A percentile compares a stretch with the other conserved stretches of the same genome.
These are phyloP conservation scores for Motacilla alba DNA, from an alignment of 2,113 vertebrate species.

Conservation along the genomic window DNA sequence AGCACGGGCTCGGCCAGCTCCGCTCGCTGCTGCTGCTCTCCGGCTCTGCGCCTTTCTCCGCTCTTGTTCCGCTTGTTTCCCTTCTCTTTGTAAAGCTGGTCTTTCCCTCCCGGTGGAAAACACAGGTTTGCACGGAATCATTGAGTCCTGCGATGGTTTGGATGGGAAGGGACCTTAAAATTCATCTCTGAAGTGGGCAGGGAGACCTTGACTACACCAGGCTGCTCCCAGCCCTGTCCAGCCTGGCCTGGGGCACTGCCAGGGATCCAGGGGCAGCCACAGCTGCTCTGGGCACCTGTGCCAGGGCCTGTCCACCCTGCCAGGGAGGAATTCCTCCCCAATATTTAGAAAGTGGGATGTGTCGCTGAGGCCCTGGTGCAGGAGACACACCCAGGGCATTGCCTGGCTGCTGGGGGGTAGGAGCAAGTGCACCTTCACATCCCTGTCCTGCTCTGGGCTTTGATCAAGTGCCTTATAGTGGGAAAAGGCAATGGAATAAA, in stretches of 20 bases:
- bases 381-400: background rate
- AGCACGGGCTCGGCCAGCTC: background rate
- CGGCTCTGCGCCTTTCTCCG: background rate
- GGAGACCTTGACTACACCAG: background rate
- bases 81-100: background rate
- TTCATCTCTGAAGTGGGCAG: background rate
- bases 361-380: too few species aligned
- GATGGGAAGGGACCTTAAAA: background rate
- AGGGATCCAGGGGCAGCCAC: too few species aligned
- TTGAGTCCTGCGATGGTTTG: background rate
- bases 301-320: background rate
- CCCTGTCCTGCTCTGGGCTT: background rate
- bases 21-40: fast-evolving
- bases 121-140: background rate
- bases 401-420: background rate
- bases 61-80: background rate
- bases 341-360: background rate
- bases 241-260: too few species aligned
- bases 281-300: too few species aligned
- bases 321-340: background rate
- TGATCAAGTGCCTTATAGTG: background rate
- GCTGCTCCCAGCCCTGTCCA: too few species aligned
- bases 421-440: background rate
- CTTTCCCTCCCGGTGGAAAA: background rate
- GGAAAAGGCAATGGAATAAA: background rate